Evolutionary conservation across 2,797 vertebrate genomes (phyloP), one percentile per base, ranked within the genome.

Genomic region (Anabas testudineus): DNA sequence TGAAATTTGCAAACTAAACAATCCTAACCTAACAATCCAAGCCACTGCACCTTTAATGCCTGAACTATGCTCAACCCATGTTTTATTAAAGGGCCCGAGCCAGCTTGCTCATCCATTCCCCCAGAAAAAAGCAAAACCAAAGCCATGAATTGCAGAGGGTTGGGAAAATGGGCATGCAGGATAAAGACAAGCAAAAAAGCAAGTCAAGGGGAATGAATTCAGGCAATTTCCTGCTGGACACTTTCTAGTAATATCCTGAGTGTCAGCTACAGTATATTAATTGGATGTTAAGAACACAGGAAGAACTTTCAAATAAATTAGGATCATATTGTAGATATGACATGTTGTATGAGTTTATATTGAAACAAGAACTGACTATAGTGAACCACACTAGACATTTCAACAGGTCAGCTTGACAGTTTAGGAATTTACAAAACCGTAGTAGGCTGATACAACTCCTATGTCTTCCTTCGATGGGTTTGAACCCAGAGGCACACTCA

Each of bases 41-140:
- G 16, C 56, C 46, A 55, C 52, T 57, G 39, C 22, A 67, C 19
- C 36, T 58, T 60, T 32, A 54, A 41, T n/a, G 32, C 46, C 55
- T 67, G 45, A 80, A 67, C 46, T 68, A 63, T 62, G 16, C 26
- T 21, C 51, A 73, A 36, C 19, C 47, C 12, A 10, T 56, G 45
- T 71, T 68, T 64, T 82, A 46, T 64, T 51, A 58, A 80, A 46
- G 51, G 36, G 64, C 21, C 34, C 30, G 46, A 74, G 51, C 69
- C 75, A 77, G 34, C 55, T 30, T 71, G 74, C 65, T 85, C 46
- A 83, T 74, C 61, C 73, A 64, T 81, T 41, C 21, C 49, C 28
- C 34, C 15, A 47, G 62, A 75, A 57, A 39, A 66, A 74, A 24
- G 37, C 43, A 22, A 68, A 80, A 61, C 69, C 58, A 78, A 69